phyloP scores from a whole-genome alignment of 2,113 vertebrate species.

The Turdus rufiventris region DNA sequence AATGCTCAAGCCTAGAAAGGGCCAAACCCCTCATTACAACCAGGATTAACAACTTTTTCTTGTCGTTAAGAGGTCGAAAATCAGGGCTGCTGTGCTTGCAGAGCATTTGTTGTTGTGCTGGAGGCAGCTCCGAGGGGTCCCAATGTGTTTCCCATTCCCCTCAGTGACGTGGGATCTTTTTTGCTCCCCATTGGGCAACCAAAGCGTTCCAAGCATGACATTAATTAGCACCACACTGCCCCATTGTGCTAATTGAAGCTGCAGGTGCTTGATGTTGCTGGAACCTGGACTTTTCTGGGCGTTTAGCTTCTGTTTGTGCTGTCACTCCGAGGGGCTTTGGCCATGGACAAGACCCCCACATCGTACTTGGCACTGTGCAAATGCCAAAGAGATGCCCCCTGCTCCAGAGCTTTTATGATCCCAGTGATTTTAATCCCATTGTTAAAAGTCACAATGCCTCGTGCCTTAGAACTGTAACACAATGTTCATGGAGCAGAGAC shows the following conservation, averaged over 20 bases:
- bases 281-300: not conserved
- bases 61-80: not conserved
- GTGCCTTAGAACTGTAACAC: conserved; percentile 9
- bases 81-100: not conserved
- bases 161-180: not conserved
- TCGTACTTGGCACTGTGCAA: not conserved
- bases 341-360: accelerated
- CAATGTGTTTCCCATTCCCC: conserved; percentile 11
- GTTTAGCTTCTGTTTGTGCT: not conserved
- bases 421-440: conserved; percentile 5
- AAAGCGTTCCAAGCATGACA: not conserved
- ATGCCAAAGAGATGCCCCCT: not conserved
- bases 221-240: not conserved
- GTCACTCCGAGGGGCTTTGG: not conserved
- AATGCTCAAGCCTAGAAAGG: not conserved
- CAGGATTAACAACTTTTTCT: conserved; percentile 22
- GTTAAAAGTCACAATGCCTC: not conserved
- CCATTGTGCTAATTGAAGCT: not conserved
- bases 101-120: not conserved
- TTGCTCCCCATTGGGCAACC: not conserved
- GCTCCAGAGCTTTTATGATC: not conserved
- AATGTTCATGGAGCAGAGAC: not conserved
- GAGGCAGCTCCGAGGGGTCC: not conserved
- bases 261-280: conserved; percentile 8
- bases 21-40: conserved; percentile 2